Percentiles rank a stretch among this genome's conserved stretches.
Conservation (phyloP, 2,113 vertebrate genomes). For the Rhinopomastus cyanomelas region DNA sequence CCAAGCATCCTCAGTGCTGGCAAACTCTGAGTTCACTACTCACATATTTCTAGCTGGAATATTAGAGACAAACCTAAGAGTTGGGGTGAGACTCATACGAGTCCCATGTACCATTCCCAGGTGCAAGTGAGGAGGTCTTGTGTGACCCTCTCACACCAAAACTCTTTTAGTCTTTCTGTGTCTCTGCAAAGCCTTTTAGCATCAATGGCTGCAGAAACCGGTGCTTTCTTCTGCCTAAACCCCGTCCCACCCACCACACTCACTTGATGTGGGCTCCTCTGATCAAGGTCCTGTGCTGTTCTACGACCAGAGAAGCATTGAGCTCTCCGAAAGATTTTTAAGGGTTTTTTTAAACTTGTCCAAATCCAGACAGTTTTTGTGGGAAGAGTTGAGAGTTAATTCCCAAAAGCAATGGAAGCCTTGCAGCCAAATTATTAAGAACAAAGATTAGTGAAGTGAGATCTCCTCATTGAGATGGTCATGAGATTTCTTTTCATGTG, state of each 20-base stretch:
- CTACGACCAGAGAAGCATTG: background rate
- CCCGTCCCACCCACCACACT: background rate
- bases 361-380: background rate
- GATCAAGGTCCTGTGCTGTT: accelerated
- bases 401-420: background rate
- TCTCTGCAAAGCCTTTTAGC: background rate
- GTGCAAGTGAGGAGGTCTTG: background rate
- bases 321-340: background rate
- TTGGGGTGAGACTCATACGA: background rate
- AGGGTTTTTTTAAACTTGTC: background rate
- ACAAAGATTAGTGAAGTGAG: background rate
- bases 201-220: background rate
- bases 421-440: background rate
- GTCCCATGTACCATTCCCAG: accelerated
- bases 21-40: background rate
- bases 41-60: background rate
- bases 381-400: background rate
- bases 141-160: background rate
- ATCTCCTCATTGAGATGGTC: background rate
- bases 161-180: background rate
- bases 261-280: background rate
- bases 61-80: background rate
- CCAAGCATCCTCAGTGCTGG: background rate
- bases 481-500: conserved; percentile 8
- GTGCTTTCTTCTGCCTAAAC: background rate